Evolutionary conservation across 2,797 vertebrate species (phyloP).

Genomic region (Valencia hispanica): DNA sequence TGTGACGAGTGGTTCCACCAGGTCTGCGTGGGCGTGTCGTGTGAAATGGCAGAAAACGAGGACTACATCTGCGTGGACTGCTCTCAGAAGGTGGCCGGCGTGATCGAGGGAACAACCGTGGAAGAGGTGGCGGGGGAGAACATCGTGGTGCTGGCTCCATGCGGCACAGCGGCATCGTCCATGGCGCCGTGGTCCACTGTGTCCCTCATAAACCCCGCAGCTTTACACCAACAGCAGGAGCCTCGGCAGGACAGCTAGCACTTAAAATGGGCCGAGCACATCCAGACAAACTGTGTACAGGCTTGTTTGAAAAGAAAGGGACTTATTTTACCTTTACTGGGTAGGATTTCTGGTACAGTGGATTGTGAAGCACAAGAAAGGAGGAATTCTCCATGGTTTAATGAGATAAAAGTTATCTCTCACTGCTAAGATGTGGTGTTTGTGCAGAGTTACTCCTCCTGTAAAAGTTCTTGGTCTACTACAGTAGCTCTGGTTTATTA

Average conservation of each 20-base stretch:
- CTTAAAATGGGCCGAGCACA: constrained; percentile 20
- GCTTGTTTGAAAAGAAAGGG: not conserved
- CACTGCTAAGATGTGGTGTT: constrained; percentile 5
- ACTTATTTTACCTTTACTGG: not conserved
- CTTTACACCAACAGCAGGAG: constrained; percentile 70
- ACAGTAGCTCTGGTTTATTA: constrained; percentile 22
- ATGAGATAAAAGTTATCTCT: not conserved
- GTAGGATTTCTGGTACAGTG: constrained; percentile 10
- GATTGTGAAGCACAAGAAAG: constrained; percentile 52
- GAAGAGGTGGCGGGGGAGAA: constrained; percentile 81
- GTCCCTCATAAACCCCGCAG: constrained; percentile 41
- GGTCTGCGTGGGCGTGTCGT: constrained; percentile 95
- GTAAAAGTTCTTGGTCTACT: constrained; percentile 39
- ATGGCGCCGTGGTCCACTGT: constrained; percentile 52
- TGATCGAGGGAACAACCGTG: constrained; percentile 31
- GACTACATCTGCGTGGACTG: constrained; percentile 98
- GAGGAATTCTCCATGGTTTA: constrained; percentile 2
- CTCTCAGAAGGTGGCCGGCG: constrained; percentile 79
- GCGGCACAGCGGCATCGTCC: constrained; percentile 56
- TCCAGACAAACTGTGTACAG: constrained; percentile 28
- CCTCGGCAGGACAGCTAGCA: constrained; percentile 92
- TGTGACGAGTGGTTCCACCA: constrained; percentile 99
- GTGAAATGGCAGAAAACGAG: constrained; percentile 98
- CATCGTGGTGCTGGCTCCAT: constrained; percentile 76
- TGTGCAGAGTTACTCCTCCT: constrained; percentile 18